Evolutionary conservation across 1,140 invertebrate genomes (phyloP), one percentile per base, ranked within the genome.

Genomic region (Harpegnathos saltator): DNA sequence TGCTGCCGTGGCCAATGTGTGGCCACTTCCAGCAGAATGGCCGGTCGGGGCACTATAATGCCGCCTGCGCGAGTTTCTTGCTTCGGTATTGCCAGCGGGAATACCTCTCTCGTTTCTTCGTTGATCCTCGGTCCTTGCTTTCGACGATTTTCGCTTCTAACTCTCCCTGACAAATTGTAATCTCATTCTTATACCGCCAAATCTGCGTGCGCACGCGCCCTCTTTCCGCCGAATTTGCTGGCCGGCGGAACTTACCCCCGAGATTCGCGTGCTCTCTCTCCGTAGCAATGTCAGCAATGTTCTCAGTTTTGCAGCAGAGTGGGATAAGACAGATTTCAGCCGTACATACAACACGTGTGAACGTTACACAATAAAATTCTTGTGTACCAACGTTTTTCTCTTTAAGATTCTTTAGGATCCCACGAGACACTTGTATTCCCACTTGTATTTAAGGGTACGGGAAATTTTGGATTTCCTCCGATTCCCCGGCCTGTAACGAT

Each of bases 1-100:
- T 93, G 92, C 91, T 89, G 92, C 91, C 86, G 86, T 85, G 92
- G 91, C 93, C 93, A 94, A 94, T 94, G 91, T 92, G 92, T 92
- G 92, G 89, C 91, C 91, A 80, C 90, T 85, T 87, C 86, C 90
- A 90, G 88, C 91, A 94, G 92, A 94, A 94, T 93, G 93, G 93
- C 92, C 92, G 92, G 91, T n/a, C 87, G 68, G 82, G 80, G 65
- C 80, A 50, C 82, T 84, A 80, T 83, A 85, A 86, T 89, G 72
- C 85, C 84, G 83, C 73, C 84, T 88, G 86, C 82, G 59, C 61
- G 82, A 72, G 77, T 89, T 87, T 88, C 77, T 87, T 88, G 86
- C 85, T n/a, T n/a, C 15, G 19, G 50, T 22, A 38, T n/a, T 22
- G 22, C 19, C 52, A 33, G 50, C 24, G n/a, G 48, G 61, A 44